Conservation (phyloP, 2,888 invertebrate genomes). For the Hoplodrina blanda region DNA sequence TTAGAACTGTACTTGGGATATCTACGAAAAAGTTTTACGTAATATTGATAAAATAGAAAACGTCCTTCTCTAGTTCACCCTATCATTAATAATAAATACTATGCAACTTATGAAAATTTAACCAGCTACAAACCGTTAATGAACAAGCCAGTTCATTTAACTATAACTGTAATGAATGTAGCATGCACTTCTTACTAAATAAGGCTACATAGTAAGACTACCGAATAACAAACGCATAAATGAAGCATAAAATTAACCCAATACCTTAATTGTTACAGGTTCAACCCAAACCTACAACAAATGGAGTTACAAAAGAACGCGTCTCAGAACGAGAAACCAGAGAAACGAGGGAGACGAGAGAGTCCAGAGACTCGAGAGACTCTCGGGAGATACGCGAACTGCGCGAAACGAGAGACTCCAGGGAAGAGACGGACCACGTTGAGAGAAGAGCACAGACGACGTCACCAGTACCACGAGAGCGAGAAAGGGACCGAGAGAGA, state of each 20-base stretch:
- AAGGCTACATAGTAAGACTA: not conserved
- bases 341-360: slow-evolving; percentile 70
- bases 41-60: not conserved
- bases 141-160: not conserved
- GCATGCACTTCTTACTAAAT: not conserved
- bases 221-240: not conserved
- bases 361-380: slow-evolving; percentile 69
- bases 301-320: slow-evolving; percentile 87
- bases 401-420: slow-evolving; percentile 71
- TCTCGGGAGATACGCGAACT: slow-evolving; percentile 68
- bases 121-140: not conserved
- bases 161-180: not conserved
- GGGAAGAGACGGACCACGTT: slow-evolving; percentile 81
- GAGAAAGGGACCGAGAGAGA: slow-evolving; percentile 75
- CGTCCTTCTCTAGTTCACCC: not conserved
- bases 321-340: slow-evolving; percentile 77
- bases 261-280: slow-evolving; percentile 82
- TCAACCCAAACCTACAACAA: slow-evolving; percentile 87
- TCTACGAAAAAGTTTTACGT: not conserved
- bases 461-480: slow-evolving; percentile 83
- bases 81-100: not conserved
- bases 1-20: slow-evolving; percentile 16
- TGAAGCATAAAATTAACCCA: slow-evolving; percentile 39
- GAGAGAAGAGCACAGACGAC: slow-evolving; percentile 81
- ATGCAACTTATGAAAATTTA: not conserved